phyloP scores from a whole-genome alignment of 2,888 invertebrate genomes.

The Alloscopus bannaensis region DNA sequence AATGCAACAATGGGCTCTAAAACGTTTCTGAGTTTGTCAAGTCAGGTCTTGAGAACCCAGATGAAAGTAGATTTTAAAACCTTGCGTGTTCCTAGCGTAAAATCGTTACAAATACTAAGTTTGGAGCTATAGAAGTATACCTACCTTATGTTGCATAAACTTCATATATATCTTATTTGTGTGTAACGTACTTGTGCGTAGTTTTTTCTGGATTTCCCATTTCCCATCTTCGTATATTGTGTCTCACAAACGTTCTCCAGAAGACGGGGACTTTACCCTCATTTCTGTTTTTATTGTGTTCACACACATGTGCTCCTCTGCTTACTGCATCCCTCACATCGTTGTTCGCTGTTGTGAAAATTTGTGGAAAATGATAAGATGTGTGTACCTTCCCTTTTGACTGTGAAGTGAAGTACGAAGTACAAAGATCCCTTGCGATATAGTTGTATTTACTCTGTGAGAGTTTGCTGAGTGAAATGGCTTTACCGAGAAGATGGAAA shows the following conservation, averaged over 20 bases:
- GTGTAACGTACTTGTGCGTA: constrained; percentile 2
- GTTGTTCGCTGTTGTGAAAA: constrained; percentile 18
- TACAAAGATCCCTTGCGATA: no score
- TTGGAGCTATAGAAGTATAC: constrained; percentile 23
- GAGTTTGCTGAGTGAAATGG: no score
- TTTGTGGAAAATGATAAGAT: not conserved
- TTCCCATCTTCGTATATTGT: constrained; percentile 1
- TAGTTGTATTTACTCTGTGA: no score
- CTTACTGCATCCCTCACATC: no score
- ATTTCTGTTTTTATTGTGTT: constrained; percentile 13
- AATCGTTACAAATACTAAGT: not conserved
- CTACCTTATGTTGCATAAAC: not conserved
- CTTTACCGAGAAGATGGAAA: no score
- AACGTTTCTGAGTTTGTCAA: no score
- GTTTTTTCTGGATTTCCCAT: constrained; percentile 48
- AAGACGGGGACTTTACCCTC: constrained; percentile 46
- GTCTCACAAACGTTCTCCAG: constrained; percentile 38
- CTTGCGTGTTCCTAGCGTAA: not conserved
- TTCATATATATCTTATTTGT: not conserved
- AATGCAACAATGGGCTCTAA: not conserved
- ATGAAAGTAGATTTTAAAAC: constrained; percentile 1
- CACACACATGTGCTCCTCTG: constrained; percentile 50
- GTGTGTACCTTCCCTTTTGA: not conserved
- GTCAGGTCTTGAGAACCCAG: not conserved
- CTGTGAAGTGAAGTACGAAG: no score